These are phyloP conservation scores for Austrolebias charrua DNA, from an alignment of 2,797 vertebrate species.

Conservation along the genomic window DNA sequence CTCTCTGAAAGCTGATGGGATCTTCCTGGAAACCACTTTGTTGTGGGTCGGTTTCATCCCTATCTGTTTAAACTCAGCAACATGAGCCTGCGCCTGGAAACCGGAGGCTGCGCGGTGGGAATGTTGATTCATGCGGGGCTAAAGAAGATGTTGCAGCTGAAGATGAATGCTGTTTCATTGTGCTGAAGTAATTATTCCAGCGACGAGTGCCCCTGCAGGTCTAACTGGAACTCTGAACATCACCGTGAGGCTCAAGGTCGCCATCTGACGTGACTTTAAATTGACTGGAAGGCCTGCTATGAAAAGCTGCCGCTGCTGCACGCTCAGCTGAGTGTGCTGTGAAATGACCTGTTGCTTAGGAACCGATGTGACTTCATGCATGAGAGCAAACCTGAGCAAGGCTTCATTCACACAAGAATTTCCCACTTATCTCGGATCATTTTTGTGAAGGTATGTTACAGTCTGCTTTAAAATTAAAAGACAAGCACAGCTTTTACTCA, in stretches of 20 bases:
- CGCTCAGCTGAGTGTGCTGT: constrained; percentile 56
- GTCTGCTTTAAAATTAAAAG: background rate
- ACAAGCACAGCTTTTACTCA: background rate
- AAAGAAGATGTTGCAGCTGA: constrained; percentile 47
- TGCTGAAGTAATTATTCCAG: constrained; percentile 61
- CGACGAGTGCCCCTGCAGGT: constrained; percentile 48
- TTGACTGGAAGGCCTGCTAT: constrained; percentile 54
- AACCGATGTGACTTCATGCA: constrained; percentile 72
- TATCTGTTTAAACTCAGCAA: constrained; percentile 33
- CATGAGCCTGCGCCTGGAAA: constrained; percentile 53
- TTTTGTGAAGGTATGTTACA: background rate
- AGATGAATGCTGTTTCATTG: constrained; percentile 69
- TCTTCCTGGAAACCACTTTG: constrained; percentile 7
- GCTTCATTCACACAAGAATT: constrained; percentile 49
- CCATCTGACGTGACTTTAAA: constrained; percentile 62
- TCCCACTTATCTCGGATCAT: constrained; percentile 17
- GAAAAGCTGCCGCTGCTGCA: constrained; percentile 61
- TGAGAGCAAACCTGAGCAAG: constrained; percentile 63
- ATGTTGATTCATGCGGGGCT: constrained; percentile 55
- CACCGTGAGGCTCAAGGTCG: constrained; percentile 66
- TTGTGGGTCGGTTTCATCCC: constrained; percentile 30
- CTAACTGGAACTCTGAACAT: constrained; percentile 47
- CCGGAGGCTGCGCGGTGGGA: constrained; percentile 44
- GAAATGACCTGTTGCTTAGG: constrained; percentile 83
- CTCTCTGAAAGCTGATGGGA: constrained; percentile 17